phyloP scores from a whole-genome alignment of 1,140 invertebrate species.

The Atopsyche davidsoni region DNA sequence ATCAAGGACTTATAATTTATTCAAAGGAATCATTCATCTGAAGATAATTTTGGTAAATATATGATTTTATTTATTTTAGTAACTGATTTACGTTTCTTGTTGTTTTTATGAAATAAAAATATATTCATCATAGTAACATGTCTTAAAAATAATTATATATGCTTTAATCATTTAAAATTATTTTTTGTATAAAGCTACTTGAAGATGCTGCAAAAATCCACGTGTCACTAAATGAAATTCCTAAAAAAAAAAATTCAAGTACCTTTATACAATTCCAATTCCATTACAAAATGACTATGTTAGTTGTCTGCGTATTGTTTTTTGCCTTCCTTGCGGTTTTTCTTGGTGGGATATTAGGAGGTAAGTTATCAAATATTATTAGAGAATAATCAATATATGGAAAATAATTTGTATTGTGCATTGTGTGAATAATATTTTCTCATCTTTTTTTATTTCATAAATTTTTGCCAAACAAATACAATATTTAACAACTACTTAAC shows the following conservation, averaged over 20 bases:
- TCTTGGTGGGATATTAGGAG: conserved; percentile 43
- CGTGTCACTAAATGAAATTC: no score
- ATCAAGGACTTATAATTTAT: no score
- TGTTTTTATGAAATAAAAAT: conserved; percentile 12
- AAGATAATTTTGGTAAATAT: background rate
- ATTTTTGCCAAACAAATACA: no score
- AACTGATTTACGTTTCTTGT: conserved; percentile 2
- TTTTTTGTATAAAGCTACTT: conserved; percentile 1
- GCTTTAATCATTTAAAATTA: conserved; percentile 5
- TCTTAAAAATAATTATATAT: conserved; percentile 10
- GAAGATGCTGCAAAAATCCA: no score
- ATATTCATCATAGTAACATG: no score
- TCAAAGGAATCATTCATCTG: background rate
- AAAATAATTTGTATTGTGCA: background rate
- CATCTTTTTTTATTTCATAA: no score
- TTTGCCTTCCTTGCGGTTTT: conserved; percentile 37
- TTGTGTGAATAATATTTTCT: no score
- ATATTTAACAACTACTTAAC: no score
- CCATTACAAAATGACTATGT: conserved; percentile 41
- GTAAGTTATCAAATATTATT: conserved; percentile 41
- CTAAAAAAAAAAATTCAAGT: background rate
- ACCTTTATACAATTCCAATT: conserved; percentile 1
- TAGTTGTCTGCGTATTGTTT: conserved; percentile 48
- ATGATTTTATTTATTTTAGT: background rate
- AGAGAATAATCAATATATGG: background rate